Conservation (phyloP, 2,888 invertebrate species). For the Tenthredo scrophulariae region DNA sequence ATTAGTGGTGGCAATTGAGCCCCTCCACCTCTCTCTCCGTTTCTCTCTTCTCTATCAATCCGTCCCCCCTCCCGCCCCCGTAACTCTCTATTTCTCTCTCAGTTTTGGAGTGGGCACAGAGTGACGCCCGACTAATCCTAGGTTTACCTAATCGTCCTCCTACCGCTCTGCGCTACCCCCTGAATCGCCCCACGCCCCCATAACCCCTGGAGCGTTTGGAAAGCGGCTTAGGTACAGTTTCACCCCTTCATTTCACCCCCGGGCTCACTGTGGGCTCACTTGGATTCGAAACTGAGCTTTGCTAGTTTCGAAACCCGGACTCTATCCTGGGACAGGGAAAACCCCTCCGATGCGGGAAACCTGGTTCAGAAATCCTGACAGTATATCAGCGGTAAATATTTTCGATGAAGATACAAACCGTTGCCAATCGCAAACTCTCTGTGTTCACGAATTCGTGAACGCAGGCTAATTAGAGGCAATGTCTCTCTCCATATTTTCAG, state of each 20-base stretch:
- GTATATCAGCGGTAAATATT: not conserved
- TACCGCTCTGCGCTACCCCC: conserved; percentile 16
- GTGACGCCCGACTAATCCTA: conserved; percentile 75
- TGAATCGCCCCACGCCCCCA: conserved; percentile 28
- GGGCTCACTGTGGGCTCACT: conserved; percentile 7
- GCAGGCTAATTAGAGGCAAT: not conserved
- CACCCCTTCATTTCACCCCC: conserved; percentile 62
- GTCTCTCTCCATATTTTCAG: not conserved
- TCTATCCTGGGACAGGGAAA: conserved; percentile 16
- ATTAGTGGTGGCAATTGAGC: conserved; percentile 75
- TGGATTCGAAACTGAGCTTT: conserved; percentile 53
- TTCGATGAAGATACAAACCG: not conserved
- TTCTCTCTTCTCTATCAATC: conserved; percentile 21
- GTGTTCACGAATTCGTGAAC: not conserved
- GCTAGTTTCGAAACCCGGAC: conserved; percentile 23
- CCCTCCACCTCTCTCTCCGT: conserved; percentile 60
- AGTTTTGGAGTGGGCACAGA: conserved; percentile 63
- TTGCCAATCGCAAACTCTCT: not conserved
- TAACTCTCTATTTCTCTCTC: conserved; percentile 23
- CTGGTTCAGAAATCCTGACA: not conserved
- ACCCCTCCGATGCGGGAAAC: not conserved
- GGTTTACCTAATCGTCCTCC: conserved; percentile 77
- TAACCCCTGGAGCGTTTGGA: conserved; percentile 66
- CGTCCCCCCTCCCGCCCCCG: not conserved
- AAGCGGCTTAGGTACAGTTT: conserved; percentile 74